phyloP scores from a whole-genome alignment of 2,888 invertebrate species.

The Epinotia bilunana region DNA sequence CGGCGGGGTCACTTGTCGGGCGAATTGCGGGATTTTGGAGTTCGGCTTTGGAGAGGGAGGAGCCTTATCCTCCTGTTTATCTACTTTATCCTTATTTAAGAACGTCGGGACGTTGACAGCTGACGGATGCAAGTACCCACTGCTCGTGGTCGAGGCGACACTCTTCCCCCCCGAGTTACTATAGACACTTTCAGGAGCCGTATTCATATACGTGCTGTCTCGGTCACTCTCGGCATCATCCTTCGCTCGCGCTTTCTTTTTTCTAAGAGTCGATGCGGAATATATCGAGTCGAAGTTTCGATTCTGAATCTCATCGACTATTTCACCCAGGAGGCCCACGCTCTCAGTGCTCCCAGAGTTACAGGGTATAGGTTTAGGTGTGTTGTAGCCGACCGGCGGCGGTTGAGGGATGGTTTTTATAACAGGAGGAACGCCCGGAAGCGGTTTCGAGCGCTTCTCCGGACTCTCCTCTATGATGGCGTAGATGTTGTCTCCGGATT shows the following conservation, averaged over 20 bases:
- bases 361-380: conserved; percentile 73
- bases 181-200: conserved; percentile 86
- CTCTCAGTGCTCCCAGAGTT: conserved; percentile 86
- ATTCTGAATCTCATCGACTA: conserved; percentile 94
- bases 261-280: conserved; percentile 89
- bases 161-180: conserved; percentile 85
- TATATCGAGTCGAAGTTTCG: conserved; percentile 95
- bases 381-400: conserved; percentile 80
- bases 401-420: conserved; percentile 67
- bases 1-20: conserved; percentile 81
- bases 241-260: conserved; percentile 80
- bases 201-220: conserved; percentile 86
- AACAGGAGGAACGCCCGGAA: conserved; percentile 70
- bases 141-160: conserved; percentile 86
- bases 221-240: conserved; percentile 61
- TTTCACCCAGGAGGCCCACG: conserved; percentile 92
- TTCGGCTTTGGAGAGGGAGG: conserved; percentile 76
- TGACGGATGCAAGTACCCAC: conserved; percentile 89
- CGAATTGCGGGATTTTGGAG: conserved; percentile 79
- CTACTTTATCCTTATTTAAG: conserved; percentile 62
- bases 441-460: conserved; percentile 72
- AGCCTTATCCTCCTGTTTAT: conserved; percentile 65
- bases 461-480: conserved; percentile 94
- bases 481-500: conserved; percentile 91
- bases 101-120: conserved; percentile 87